These are phyloP conservation scores for Priocnemis perturbator DNA, from an alignment of 2,888 invertebrate species.

Conservation along the genomic window DNA sequence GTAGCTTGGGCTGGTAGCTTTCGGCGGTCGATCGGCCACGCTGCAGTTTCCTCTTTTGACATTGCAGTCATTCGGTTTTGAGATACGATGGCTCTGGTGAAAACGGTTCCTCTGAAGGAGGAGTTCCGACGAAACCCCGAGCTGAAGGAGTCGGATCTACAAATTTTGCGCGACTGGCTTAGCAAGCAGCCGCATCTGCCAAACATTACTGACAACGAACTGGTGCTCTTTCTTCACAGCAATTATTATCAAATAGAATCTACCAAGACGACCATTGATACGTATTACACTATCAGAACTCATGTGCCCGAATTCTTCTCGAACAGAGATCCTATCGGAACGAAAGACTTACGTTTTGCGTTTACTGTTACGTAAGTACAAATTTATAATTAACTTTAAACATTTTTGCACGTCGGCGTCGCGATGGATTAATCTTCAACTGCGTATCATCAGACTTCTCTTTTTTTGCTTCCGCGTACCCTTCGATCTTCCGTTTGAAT, in stretches of 20 bases:
- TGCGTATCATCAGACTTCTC: no score
- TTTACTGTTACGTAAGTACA: slow-evolving; percentile 76
- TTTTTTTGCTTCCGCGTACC: no score
- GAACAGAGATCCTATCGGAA: slow-evolving; percentile 75
- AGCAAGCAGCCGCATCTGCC: slow-evolving; percentile 82
- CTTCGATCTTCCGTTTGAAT: no score
- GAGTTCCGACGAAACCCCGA: slow-evolving; percentile 80
- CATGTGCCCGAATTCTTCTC: slow-evolving; percentile 76
- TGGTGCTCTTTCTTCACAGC: slow-evolving; percentile 82
- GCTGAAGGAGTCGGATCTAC: slow-evolving; percentile 79
- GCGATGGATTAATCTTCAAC: no score
- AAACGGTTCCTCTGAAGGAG: slow-evolving; percentile 70
- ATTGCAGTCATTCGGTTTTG: neutral
- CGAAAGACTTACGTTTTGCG: slow-evolving; percentile 74
- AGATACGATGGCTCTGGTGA: slow-evolving; percentile 16
- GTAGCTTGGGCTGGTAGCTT: neutral
- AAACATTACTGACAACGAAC: slow-evolving; percentile 78
- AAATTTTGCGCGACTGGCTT: slow-evolving; percentile 80
- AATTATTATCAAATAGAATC: slow-evolving; percentile 82
- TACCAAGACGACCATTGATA: slow-evolving; percentile 83
- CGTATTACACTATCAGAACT: slow-evolving; percentile 81
- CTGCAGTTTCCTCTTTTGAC: no score
- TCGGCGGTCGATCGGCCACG: no score
- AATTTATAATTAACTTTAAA: neutral
- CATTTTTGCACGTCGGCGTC: no score